A percentile compares a stretch with the other conserved stretches of the same genome.
phyloP scores from a whole-genome alignment of 2,113 vertebrate species.

The Periophthalmodon schlosseri region DNA sequence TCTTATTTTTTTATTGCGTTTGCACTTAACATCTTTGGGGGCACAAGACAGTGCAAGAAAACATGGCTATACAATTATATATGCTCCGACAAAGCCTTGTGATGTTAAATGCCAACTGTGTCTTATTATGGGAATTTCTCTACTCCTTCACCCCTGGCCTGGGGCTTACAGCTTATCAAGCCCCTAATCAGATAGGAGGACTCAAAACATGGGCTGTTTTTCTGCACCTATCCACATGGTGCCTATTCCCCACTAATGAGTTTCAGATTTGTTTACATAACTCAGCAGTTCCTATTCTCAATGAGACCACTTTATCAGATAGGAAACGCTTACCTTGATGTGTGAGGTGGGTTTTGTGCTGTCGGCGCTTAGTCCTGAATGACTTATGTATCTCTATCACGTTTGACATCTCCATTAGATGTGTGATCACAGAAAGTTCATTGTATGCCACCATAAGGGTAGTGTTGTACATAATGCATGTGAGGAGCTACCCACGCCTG shows the following conservation, averaged over 20 bases:
- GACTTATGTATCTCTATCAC: slow-evolving; percentile 26
- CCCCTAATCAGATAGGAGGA: not conserved
- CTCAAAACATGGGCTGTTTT: not conserved
- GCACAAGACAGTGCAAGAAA: not conserved
- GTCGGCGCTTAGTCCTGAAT: not conserved
- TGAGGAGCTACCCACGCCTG: slow-evolving; percentile 5
- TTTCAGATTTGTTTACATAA: slow-evolving; percentile 7
- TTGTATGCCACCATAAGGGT: not conserved
- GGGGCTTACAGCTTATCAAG: not conserved
- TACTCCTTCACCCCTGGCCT: not conserved
- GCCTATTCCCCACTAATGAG: not conserved
- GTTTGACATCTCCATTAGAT: slow-evolving; percentile 15
- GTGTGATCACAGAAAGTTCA: not conserved
- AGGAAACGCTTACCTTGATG: slow-evolving; percentile 2
- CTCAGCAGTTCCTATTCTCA: not conserved
- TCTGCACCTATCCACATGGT: not conserved
- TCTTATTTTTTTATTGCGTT: not conserved
- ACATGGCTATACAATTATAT: not conserved
- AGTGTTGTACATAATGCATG: slow-evolving; percentile 4
- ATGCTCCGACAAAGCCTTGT: not conserved
- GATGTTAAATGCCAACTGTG: not conserved
- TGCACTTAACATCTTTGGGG: not conserved
- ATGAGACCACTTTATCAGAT: not conserved
- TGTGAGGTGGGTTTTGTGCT: not conserved
- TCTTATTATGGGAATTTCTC: not conserved